Evolutionary conservation across 2,888 invertebrate genomes (phyloP), one percentile per base, ranked within the genome.

Genomic region (Drosophila macrospina): DNA sequence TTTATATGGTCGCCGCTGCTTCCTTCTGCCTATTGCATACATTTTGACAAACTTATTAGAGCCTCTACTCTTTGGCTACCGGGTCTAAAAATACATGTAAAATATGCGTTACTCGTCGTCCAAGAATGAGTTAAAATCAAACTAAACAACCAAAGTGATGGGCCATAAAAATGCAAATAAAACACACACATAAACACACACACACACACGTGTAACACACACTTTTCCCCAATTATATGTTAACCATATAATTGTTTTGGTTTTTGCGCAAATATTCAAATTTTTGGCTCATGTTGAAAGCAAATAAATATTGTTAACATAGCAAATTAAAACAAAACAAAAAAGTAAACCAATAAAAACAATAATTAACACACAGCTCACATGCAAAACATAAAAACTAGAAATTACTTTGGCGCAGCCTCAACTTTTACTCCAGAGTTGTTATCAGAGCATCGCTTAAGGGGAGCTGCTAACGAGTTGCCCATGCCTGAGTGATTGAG

Each of bases 301-400:
- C 39, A 11, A 42, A 24, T 37, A 36, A 48, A 16, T 32, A 20
- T 10, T 28, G 56, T 55, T 52, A 24, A 41, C 50, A 57, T n/a
- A 56, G 44, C 44, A 55, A 61, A 72, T 57, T 15, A 62, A 77
- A 64, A 30, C 39, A 59, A 69, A 69, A 48, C 7, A 28, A 50
- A 75, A 34, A 39, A 39, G 16, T 3, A 0, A 7, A 37, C 7
- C 13, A 15, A 28, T 56, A 59, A 24, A 34, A 11, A 61, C 41
- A 39, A 60, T 52, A 69, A 84, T 71, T 71, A 81, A 69, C 71
- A 81, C 66, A 62, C 82, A 42, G 10, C 39, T 57, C 85, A 69
- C 76, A 86, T 24, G 59, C 13, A 37, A 56, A 48, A 54, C 52
- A 70, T 76, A 65, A 67, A 79, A 74, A 67, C 42, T 61, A 59